phyloP scores from a whole-genome alignment of 2,113 vertebrate species.

The Dasypus novemcinctus region DNA sequence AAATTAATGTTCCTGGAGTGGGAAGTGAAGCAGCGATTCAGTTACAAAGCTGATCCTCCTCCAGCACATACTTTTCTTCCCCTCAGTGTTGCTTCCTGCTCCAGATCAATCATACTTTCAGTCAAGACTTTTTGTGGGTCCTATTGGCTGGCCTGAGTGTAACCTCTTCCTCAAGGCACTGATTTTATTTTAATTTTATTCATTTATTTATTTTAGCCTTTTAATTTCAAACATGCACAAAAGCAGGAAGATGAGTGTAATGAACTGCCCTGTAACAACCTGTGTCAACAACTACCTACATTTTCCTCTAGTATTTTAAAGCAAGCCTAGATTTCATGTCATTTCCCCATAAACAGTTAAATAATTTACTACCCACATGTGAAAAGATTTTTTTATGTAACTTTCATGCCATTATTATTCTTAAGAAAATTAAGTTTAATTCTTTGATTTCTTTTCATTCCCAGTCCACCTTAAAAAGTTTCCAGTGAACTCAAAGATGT shows the following conservation, averaged over 20 bases:
- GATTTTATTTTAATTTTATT: neutral
- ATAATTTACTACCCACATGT: neutral
- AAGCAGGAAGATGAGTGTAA: neutral
- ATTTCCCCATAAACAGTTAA: neutral
- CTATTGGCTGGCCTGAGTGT: neutral
- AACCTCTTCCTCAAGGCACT: neutral
- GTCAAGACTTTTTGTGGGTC: neutral
- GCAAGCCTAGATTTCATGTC: neutral
- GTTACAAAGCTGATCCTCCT: neutral
- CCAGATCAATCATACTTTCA: neutral
- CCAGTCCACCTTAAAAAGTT: neutral
- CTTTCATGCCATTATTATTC: neutral
- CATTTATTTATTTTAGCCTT: neutral
- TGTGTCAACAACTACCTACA: neutral
- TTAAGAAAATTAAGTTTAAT: neutral
- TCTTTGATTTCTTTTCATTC: neutral
- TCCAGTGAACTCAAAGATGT: neutral
- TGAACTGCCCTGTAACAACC: no score
- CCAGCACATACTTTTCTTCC: no score
- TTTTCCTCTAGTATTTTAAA: neutral
- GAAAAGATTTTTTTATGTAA: neutral
- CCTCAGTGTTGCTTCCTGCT: neutral
- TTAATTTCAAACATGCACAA: neutral
- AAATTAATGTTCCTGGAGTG: rapidly evolving
- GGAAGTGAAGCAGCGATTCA: no score